phyloP scores from a whole-genome alignment of 1,140 invertebrate genomes.

The Bombus pascuorum region DNA sequence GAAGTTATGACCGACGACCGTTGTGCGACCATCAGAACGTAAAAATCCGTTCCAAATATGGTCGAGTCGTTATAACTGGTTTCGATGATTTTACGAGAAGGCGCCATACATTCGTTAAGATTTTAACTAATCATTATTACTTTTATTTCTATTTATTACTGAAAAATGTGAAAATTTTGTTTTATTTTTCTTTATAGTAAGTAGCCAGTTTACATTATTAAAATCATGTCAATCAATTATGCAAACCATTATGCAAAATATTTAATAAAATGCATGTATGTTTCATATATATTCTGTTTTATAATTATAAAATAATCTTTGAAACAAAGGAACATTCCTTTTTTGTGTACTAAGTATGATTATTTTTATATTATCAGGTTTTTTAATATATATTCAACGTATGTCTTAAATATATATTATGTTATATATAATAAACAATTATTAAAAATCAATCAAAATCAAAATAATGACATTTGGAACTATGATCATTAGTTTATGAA shows the following conservation, averaged over 20 bases:
- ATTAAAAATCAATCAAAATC: neutral
- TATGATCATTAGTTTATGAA: neutral
- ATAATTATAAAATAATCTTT: neutral
- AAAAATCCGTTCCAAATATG: conserved; percentile 69
- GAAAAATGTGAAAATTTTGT: neutral
- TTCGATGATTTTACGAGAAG: conserved; percentile 42
- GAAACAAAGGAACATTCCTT: neutral
- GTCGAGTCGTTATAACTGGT: conserved; percentile 66
- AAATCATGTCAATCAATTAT: neutral
- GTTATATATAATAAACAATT: neutral
- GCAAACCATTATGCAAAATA: neutral
- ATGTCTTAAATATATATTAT: neutral
- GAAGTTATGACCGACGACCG: conserved; percentile 58
- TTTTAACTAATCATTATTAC: conserved; percentile 22
- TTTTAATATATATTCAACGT: neutral
- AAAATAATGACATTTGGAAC: neutral
- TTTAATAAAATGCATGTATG: neutral
- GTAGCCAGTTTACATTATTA: too few relatives aligned
- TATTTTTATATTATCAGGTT: neutral
- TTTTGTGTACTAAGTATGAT: neutral
- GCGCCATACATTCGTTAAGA: neutral
- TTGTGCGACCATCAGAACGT: conserved; percentile 49
- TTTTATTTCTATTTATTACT: neutral
- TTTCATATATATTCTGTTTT: neutral
- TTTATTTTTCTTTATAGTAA: neutral